A percentile compares a stretch with the other conserved stretches of the same genome.
Evolutionary conservation across 2,888 invertebrate species (phyloP).

Genomic region (Parnassius apollo): DNA sequence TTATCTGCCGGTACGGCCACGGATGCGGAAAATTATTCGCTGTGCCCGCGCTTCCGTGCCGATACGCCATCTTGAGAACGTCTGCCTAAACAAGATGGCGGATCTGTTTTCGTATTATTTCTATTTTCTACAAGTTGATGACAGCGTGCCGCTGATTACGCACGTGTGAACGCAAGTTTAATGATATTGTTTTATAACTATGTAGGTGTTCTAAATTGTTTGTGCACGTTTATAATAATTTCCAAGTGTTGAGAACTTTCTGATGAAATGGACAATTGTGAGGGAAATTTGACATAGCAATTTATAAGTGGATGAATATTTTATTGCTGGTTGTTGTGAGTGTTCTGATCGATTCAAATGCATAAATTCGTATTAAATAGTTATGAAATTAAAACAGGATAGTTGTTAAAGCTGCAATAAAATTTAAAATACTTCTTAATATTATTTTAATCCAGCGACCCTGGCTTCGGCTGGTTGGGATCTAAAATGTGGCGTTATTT

Average conservation of each 20-base stretch:
- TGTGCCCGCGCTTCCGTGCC: slow-evolving; percentile 52
- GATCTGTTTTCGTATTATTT: slow-evolving; percentile 17
- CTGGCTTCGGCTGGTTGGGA: too few relatives aligned
- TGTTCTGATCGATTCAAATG: too few relatives aligned
- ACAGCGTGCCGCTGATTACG: slow-evolving; percentile 15
- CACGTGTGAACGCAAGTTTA: slow-evolving; percentile 17
- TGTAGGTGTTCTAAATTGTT: slow-evolving; percentile 17
- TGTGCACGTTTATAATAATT: slow-evolving; percentile 5
- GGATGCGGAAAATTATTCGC: slow-evolving; percentile 78
- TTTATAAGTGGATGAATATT: too few relatives aligned
- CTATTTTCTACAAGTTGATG: neutral
- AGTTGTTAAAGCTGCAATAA: too few relatives aligned
- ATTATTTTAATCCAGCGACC: too few relatives aligned
- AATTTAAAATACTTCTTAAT: too few relatives aligned
- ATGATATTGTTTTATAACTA: slow-evolving; percentile 15
- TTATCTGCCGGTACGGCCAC: slow-evolving; percentile 56
- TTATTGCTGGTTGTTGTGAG: too few relatives aligned
- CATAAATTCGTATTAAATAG: too few relatives aligned
- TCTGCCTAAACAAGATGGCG: slow-evolving; percentile 32
- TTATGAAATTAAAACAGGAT: too few relatives aligned
- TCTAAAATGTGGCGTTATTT: too few relatives aligned
- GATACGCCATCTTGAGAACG: slow-evolving; percentile 32
- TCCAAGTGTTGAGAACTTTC: slow-evolving; percentile 1
- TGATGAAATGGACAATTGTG: slow-evolving; percentile 1
- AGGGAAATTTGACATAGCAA: neutral